A percentile compares a stretch with the other conserved stretches of the same genome.
Conservation (phyloP, 2,888 invertebrate species). For the Caenorhabditis afra region DNA sequence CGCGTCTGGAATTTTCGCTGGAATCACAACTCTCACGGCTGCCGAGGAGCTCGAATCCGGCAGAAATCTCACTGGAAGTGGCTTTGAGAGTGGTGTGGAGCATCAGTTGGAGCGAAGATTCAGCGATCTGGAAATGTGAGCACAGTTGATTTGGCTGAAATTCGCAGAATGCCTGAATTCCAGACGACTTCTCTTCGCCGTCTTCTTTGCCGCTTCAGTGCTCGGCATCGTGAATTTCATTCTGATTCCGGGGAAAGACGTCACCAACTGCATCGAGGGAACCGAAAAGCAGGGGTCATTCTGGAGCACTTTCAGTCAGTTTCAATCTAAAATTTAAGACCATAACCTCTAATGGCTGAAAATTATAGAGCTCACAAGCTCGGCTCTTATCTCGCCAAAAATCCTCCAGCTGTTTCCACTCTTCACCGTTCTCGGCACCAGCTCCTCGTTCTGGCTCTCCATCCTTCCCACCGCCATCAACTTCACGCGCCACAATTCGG, state of each 20-base stretch:
- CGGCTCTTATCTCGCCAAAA: conserved; percentile 33
- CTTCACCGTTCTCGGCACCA: conserved; percentile 58
- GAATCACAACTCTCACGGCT: conserved; percentile 29
- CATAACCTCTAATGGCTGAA: too few relatives aligned
- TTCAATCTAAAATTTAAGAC: too few relatives aligned
- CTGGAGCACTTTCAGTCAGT: conserved; percentile 34
- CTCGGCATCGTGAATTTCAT: conserved; percentile 58
- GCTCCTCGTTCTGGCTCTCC: conserved; percentile 64
- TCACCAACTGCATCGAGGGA: conserved; percentile 60
- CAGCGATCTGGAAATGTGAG: conserved; percentile 59
- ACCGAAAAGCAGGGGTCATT: conserved; percentile 29
- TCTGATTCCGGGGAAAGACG: conserved; percentile 59
- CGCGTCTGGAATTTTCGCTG: conserved; percentile 42
- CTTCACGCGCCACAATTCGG: conserved; percentile 60
- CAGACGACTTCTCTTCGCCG: conserved; percentile 52
- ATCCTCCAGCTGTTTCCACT: conserved; percentile 57
- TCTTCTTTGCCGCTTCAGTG: conserved; percentile 49
- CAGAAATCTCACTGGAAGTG: background rate
- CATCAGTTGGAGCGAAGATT: conserved; percentile 33
- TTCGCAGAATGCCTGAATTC: too few relatives aligned
- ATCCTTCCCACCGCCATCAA: conserved; percentile 67
- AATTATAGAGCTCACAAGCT: conserved; percentile 31
- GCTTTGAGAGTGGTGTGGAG: too few relatives aligned
- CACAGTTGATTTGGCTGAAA: background rate
- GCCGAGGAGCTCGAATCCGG: background rate